A percentile compares a stretch with the other conserved stretches of the same genome.
Evolutionary conservation across 2,888 invertebrate genomes (phyloP).

Genomic region (Siphonodentalium dalli): DNA sequence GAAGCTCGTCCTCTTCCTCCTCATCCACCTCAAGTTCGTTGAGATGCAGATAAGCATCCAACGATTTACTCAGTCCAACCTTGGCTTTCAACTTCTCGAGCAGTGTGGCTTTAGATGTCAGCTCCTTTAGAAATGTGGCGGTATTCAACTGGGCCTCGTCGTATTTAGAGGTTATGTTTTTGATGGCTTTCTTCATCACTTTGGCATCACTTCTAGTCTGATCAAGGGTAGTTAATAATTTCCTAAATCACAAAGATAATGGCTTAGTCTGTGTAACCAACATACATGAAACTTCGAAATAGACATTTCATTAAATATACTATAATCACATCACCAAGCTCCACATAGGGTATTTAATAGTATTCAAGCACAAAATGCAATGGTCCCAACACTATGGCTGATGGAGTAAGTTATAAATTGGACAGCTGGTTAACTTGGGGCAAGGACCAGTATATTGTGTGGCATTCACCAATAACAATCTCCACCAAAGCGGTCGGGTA

Average conservation of each 20-base stretch:
- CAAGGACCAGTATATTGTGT: too few species aligned
- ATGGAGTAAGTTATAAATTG: too few species aligned
- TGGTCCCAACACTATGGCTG: too few species aligned
- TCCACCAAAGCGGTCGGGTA: too few species aligned
- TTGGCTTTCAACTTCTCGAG: slow-evolving; percentile 59
- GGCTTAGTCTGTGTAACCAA: not conserved
- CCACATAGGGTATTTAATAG: too few species aligned
- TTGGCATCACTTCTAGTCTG: slow-evolving; percentile 60
- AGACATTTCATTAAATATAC: not conserved
- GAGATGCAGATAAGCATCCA: slow-evolving; percentile 63
- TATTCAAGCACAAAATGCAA: too few species aligned
- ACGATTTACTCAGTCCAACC: slow-evolving; percentile 55
- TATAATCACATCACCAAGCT: not conserved
- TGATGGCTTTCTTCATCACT: slow-evolving; percentile 61
- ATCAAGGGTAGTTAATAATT: slow-evolving; percentile 62
- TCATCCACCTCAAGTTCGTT: slow-evolving; percentile 59
- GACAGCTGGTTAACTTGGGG: too few species aligned
- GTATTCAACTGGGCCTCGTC: slow-evolving; percentile 56
- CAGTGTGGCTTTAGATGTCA: slow-evolving; percentile 59
- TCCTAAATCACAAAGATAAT: slow-evolving; percentile 37
- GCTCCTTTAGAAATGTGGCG: slow-evolving; percentile 46
- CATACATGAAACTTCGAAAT: not conserved
- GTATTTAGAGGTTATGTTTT: slow-evolving; percentile 53
- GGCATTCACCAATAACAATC: too few species aligned
- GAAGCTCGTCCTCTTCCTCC: slow-evolving; percentile 58